Conservation (phyloP, 2,113 vertebrate species). For the Chelonoidis abingdonii region DNA sequence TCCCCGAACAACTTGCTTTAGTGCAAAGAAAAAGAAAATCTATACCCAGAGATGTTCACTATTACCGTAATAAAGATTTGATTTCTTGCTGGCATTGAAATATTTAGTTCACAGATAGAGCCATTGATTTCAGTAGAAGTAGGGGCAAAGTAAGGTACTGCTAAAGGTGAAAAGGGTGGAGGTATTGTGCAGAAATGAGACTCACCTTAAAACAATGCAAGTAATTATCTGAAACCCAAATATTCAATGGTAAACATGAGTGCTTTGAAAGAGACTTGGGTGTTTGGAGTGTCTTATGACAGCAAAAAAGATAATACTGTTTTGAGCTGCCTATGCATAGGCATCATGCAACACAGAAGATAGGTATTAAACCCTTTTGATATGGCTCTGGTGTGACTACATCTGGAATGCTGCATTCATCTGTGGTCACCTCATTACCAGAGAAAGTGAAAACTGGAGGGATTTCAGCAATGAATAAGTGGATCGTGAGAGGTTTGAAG, state of each 20-base stretch:
- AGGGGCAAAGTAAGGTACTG: not conserved
- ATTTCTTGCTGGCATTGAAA: not conserved
- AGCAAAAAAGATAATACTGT: not conserved
- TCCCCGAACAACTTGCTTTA: not conserved
- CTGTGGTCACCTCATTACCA: not conserved
- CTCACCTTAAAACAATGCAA: not conserved
- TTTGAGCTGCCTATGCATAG: not conserved
- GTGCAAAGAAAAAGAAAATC: constrained; percentile 19
- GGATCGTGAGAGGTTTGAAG: not conserved
- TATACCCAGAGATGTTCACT: rapidly evolving
- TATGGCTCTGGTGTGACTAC: not conserved
- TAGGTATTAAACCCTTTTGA: not conserved
- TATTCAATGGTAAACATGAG: not conserved
- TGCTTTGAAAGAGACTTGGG: not conserved
- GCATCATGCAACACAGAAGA: not conserved
- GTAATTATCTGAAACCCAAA: not conserved
- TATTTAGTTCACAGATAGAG: not conserved
- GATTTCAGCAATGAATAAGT: not conserved
- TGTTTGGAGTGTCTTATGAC: not conserved
- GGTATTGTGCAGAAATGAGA: not conserved
- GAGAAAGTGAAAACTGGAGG: not conserved
- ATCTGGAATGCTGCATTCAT: not conserved
- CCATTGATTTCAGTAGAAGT: constrained; percentile 6
- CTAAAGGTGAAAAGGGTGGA: not conserved
- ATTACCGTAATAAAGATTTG: not conserved